Evolutionary conservation across 2,888 invertebrate species (phyloP).

Genomic region (Hirtodrosophila trivittata): DNA sequence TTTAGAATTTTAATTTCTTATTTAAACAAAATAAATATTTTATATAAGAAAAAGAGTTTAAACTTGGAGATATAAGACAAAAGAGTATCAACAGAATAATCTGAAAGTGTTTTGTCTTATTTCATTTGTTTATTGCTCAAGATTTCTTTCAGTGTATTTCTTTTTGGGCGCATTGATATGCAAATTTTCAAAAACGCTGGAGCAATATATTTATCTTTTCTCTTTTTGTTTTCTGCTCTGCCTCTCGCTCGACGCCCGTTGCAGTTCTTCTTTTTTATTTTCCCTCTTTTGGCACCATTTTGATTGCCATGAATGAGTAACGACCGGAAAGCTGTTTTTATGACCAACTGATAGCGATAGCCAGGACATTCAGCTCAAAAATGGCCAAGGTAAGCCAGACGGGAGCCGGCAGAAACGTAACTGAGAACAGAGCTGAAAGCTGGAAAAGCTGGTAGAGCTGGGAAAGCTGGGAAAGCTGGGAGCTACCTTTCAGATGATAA

Average conservation of each 20-base stretch:
- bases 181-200: conserved; percentile 71
- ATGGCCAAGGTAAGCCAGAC: conserved; percentile 56
- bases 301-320: conserved; percentile 82
- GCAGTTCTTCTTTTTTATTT: conserved; percentile 48
- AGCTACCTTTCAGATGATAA: conserved; percentile 58
- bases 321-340: conserved; percentile 83
- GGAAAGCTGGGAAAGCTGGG: conserved; percentile 7
- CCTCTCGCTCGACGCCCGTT: conserved; percentile 16
- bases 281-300: conserved; percentile 73
- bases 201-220: conserved; percentile 36
- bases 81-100: too few species aligned
- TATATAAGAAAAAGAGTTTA: too few species aligned
- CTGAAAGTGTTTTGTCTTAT: too few species aligned
- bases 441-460: conserved; percentile 1
- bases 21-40: too few species aligned
- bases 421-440: neutral
- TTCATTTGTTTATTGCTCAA: too few species aligned
- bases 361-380: conserved; percentile 22
- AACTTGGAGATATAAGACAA: too few species aligned
- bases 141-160: conserved; percentile 45
- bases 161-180: conserved; percentile 72
- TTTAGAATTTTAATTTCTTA: too few species aligned
- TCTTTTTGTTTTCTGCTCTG: conserved; percentile 18
- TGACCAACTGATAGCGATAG: conserved; percentile 77
- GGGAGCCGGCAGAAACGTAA: conserved; percentile 9